Percentiles rank a stretch among this genome's conserved stretches.
Evolutionary conservation across 2,113 vertebrate genomes (phyloP).

Genomic region (Lepus timidus): DNA sequence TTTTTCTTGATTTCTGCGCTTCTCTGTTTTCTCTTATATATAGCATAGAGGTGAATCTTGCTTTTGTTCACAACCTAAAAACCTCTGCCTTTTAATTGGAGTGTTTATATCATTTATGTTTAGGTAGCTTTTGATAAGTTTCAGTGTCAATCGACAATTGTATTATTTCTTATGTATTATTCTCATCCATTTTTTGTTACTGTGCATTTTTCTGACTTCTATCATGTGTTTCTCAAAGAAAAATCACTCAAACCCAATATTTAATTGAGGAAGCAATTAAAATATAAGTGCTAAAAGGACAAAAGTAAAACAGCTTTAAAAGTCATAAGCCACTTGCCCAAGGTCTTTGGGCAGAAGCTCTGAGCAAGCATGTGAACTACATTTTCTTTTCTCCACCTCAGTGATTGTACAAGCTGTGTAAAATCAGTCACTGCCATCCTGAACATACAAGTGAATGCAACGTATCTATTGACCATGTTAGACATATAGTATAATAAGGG

Average conservation of each 20-base stretch:
- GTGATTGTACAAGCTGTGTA: background rate
- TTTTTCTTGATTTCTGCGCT: background rate
- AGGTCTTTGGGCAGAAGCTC: background rate
- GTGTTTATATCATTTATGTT: background rate
- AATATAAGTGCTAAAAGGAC: background rate
- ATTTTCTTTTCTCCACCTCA: background rate
- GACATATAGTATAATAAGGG: background rate
- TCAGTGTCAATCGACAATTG: background rate
- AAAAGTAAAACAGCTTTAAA: background rate
- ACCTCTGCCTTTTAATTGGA: background rate
- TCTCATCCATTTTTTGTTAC: background rate
- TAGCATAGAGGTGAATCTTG: background rate
- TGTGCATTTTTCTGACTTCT: background rate
- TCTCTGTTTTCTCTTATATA: background rate
- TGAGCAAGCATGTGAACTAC: background rate
- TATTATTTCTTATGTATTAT: background rate
- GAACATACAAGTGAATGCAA: background rate
- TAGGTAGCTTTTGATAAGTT: background rate
- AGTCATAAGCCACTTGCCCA: background rate
- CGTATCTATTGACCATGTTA: background rate
- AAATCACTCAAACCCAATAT: background rate
- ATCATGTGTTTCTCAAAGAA: background rate
- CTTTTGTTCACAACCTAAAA: background rate
- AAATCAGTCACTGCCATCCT: background rate
- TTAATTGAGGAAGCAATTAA: background rate